Evolutionary conservation across 2,113 vertebrate genomes (phyloP).

Genomic region (Stegastes partitus): DNA sequence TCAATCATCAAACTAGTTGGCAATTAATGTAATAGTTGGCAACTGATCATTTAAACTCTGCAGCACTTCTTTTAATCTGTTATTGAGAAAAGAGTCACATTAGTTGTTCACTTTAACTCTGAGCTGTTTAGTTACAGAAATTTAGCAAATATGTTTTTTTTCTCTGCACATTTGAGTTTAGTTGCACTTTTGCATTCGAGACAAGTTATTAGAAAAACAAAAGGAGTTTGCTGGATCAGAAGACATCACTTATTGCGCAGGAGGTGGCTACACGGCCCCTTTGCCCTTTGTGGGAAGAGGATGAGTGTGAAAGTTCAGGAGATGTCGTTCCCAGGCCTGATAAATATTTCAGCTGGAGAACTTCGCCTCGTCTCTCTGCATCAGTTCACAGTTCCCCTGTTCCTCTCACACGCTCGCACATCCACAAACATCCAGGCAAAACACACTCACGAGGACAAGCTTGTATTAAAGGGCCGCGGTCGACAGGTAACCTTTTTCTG

Average conservation of each 20-base stretch:
- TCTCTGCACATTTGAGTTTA: not conserved
- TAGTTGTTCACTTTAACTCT: too few relatives aligned
- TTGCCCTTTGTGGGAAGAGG: slow-evolving; percentile 52
- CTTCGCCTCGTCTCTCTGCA: slow-evolving; percentile 72
- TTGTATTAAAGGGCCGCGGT: slow-evolving; percentile 58
- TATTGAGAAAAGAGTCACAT: not conserved
- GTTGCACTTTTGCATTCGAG: not conserved
- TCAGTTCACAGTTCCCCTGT: slow-evolving; percentile 65
- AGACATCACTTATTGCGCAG: slow-evolving; percentile 58
- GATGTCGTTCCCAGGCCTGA: slow-evolving; percentile 54
- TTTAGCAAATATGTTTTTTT: not conserved
- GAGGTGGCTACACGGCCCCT: slow-evolving; percentile 39
- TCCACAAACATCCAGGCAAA: slow-evolving; percentile 52
- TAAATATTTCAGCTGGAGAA: slow-evolving; percentile 79
- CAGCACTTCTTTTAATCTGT: not conserved
- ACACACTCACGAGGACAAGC: slow-evolving; percentile 44
- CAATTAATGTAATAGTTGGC: too few relatives aligned
- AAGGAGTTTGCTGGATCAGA: slow-evolving; percentile 41
- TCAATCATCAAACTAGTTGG: too few relatives aligned
- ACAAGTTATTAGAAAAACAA: not conserved
- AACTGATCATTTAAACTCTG: too few relatives aligned
- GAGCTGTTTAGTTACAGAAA: too few relatives aligned
- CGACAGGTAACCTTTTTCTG: slow-evolving; percentile 78
- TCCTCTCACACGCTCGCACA: slow-evolving; percentile 38
- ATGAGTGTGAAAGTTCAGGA: slow-evolving; percentile 64